Percentiles rank a stretch among this genome's conserved stretches.
phyloP scores from a whole-genome alignment of 2,888 invertebrate genomes.

The Microctonus hyperodae region DNA sequence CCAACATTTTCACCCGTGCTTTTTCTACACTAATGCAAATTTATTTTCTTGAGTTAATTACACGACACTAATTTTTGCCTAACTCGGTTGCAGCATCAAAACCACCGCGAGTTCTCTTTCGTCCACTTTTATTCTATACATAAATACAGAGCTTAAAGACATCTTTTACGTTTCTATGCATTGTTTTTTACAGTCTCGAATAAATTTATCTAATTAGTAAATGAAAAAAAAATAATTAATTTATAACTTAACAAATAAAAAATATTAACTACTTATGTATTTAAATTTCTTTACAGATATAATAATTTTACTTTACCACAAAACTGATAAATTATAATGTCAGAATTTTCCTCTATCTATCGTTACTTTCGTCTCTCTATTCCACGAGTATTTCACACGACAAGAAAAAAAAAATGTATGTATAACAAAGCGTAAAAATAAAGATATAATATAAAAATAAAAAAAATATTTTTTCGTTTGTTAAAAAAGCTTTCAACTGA shows the following conservation, averaged over 20 bases:
- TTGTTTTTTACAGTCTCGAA: neutral
- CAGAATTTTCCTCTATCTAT: too few species aligned
- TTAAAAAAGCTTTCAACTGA: neutral
- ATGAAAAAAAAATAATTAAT: conserved; percentile 7
- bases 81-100: conserved; percentile 51
- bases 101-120: conserved; percentile 41
- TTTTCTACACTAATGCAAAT: conserved; percentile 54
- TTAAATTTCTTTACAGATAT: too few species aligned
- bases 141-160: neutral
- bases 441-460: neutral
- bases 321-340: too few species aligned
- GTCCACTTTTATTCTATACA: conserved; percentile 19
- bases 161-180: neutral
- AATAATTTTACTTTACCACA: too few species aligned
- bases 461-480: conserved; percentile 2
- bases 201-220: conserved; percentile 31
- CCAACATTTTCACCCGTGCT: conserved; percentile 24
- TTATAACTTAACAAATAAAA: too few species aligned
- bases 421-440: too few species aligned
- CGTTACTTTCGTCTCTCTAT: too few species aligned
- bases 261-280: too few species aligned
- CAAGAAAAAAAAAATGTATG: too few species aligned
- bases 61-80: conserved; percentile 60
- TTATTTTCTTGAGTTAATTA: conserved; percentile 60
- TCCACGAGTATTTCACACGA: too few species aligned